Evolutionary conservation across 2,113 vertebrate genomes (phyloP), one percentile per base, ranked within the genome.

Genomic region (Okapia johnstoni): DNA sequence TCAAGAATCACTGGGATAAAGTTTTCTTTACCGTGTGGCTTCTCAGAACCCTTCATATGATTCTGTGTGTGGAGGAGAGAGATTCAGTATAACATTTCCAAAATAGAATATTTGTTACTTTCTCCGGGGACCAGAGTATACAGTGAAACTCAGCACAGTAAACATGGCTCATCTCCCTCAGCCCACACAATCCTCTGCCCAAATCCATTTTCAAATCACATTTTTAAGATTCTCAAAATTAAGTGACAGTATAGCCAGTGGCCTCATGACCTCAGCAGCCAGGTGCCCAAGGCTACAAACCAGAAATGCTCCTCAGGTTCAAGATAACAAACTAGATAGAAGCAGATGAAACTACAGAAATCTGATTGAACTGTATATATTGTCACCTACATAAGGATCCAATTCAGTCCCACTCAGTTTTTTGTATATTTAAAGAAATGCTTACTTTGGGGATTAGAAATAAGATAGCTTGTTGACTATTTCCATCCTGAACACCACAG

Each of bases 161-260:
- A 48, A 91, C 6, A 30, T 13, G 33, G 43, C 73, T 73, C 50
- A 40, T 25, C 40, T 76, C 91, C n/a, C 86, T 80, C 73, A 95
- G 58, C 88, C 61, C 25, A 52, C 60, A 87, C 40, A 85, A 3
- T 76, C 66, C 52, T 85, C 88, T 79, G 88, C 92, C 88, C 57
- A 96, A 93, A 96, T 93, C 54, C 36, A 93, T 95, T 94, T 92
- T 87, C 86, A 96, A 96, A 95, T 95, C 85, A 92, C 90, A 97
- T 96, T 86, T 93, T 89, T 70, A 96, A 46, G 84, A 90, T 48
- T 94, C 95, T 94, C 96, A 80, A 79, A 96, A 90, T 33, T 61
- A 88, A 96, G 70, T 30, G 81, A 79, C 0, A 15, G 14, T 55
- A 26, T 16, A 83, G 88, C 70, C 76, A 33, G 7, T 96, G 94